These are phyloP conservation scores for Euura saliciscinereae DNA, from an alignment of 1,140 invertebrate genomes.

Conservation along the genomic window DNA sequence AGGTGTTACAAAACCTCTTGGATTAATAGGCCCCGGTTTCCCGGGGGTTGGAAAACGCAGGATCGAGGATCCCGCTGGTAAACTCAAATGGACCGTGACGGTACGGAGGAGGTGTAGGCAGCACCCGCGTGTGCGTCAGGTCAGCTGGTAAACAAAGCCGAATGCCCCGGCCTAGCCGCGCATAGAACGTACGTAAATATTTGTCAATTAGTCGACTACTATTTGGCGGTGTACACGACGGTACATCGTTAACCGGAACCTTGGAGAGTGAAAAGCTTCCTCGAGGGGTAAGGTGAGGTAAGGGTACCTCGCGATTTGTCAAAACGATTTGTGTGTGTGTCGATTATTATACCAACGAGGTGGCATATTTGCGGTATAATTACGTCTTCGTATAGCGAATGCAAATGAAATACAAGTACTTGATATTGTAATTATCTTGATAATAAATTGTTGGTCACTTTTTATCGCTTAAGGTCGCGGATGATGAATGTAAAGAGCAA, in stretches of 20 bases:
- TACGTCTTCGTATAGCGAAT: no score
- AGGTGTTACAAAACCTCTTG: no score
- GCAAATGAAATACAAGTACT: constrained; percentile 10
- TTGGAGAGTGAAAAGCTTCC: no score
- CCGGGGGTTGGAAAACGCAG: constrained; percentile 19
- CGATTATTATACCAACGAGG: no score
- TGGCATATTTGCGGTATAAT: no score
- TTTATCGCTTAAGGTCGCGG: constrained; percentile 42
- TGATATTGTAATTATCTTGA: constrained; percentile 50
- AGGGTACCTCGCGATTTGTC: no score
- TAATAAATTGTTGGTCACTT: constrained; percentile 48
- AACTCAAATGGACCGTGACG: constrained; percentile 46
- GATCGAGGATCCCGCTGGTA: no score
- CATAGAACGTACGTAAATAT: constrained; percentile 44
- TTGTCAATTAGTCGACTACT: constrained; percentile 44
- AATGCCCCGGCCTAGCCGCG: constrained; percentile 25
- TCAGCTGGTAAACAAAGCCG: constrained; percentile 45
- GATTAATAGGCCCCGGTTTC: no score
- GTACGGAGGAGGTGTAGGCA: constrained; percentile 9
- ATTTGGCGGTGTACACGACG: neutral
- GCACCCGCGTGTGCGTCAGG: constrained; percentile 13
- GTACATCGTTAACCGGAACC: neutral
- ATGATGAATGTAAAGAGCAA: constrained; percentile 45
- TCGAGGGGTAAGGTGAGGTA: no score
- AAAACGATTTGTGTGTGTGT: no score